phyloP scores from a whole-genome alignment of 2,113 vertebrate species.

The Gallinago undulata region DNA sequence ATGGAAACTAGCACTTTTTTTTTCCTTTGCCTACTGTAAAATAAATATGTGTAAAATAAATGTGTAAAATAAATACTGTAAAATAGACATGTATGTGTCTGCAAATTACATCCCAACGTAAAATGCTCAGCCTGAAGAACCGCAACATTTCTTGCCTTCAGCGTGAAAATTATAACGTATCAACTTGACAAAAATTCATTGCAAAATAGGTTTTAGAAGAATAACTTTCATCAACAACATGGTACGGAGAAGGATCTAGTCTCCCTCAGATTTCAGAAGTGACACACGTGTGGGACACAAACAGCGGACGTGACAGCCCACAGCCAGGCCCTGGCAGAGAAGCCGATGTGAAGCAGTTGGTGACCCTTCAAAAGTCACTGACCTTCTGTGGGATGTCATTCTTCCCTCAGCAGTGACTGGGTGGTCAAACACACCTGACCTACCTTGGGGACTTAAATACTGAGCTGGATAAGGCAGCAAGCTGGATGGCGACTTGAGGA shows the following conservation, averaged over 20 bases:
- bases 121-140: background rate
- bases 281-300: accelerated
- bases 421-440: background rate
- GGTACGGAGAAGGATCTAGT: background rate
- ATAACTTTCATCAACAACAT: background rate
- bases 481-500: background rate
- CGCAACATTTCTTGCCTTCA: background rate
- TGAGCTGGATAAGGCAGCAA: background rate
- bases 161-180: background rate
- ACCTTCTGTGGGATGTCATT: background rate
- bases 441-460: background rate
- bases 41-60: background rate
- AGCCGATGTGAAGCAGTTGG: background rate
- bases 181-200: background rate
- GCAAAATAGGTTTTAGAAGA: background rate
- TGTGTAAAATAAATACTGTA: background rate
- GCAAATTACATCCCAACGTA: background rate
- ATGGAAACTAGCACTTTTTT: background rate
- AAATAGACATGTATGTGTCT: background rate
- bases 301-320: accelerated
- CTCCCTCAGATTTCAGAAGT: background rate
- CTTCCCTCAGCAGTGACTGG: background rate
- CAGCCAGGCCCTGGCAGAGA: no score
- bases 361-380: background rate
- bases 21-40: background rate